These are phyloP conservation scores for Scolopax mira DNA, from an alignment of 2,113 vertebrate genomes.

Conservation along the genomic window DNA sequence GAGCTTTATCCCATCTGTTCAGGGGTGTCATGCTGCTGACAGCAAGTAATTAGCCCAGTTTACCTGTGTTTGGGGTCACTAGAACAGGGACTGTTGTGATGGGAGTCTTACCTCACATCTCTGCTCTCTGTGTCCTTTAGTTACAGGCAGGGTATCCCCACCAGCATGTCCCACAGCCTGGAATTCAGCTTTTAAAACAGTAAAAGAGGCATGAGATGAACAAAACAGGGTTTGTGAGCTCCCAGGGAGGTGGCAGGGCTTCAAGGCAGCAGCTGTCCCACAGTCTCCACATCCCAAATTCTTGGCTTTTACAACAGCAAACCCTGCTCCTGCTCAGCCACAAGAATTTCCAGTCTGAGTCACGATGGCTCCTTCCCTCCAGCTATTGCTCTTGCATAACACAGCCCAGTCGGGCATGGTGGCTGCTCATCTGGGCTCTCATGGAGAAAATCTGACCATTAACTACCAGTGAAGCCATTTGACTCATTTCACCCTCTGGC, in stretches of 20 bases:
- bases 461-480: background rate
- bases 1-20: background rate
- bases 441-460: conserved; percentile 35
- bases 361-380: background rate
- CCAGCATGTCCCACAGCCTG: background rate
- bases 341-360: conserved; percentile 58
- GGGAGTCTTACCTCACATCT: background rate
- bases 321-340: background rate
- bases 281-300: background rate
- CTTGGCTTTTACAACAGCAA: conserved; percentile 16
- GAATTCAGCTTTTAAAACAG: background rate
- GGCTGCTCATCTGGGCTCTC: conserved; percentile 18
- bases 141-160: background rate
- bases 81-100: background rate
- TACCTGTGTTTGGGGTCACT: background rate
- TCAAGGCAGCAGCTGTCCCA: background rate
- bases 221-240: background rate
- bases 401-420: background rate
- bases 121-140: background rate
- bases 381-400: conserved; percentile 53
- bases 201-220: background rate
- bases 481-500: conserved; percentile 10
- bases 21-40: background rate
- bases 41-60: background rate
- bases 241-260: background rate